phyloP scores from a whole-genome alignment of 2,113 vertebrate genomes.

The Centropus bengalensis region DNA sequence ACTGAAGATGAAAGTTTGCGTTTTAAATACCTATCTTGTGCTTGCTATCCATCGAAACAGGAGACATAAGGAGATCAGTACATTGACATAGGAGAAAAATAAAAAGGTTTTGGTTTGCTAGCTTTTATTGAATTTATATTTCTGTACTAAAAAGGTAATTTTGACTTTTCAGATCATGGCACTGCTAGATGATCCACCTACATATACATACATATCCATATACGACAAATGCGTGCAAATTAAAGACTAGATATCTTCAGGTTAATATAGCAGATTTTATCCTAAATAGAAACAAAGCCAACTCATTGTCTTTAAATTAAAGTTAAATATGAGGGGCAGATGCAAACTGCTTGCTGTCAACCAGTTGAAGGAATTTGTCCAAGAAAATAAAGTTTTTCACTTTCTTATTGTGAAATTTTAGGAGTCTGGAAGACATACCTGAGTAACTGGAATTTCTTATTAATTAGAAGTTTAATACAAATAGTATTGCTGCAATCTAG shows the following conservation, averaged over 20 bases:
- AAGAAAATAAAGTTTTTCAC: neutral
- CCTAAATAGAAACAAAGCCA: neutral
- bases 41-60: neutral
- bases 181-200: neutral
- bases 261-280: neutral
- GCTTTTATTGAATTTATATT: neutral
- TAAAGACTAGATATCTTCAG: neutral
- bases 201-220: neutral
- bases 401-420: neutral
- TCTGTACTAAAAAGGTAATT: neutral
- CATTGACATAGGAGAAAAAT: neutral
- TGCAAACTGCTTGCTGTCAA: neutral
- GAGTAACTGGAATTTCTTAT: neutral
- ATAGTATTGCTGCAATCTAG: neutral
- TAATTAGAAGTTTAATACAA: neutral
- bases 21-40: conserved; percentile 6
- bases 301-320: neutral
- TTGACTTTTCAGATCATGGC: neutral
- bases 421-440: neutral
- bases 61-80: neutral
- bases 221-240: neutral
- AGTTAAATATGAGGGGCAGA: neutral
- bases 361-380: neutral
- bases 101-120: neutral
- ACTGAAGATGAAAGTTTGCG: conserved; percentile 7